Percentiles rank a stretch among this genome's conserved stretches.
These are phyloP conservation scores for Steinernema khuongi DNA, from an alignment of 1,140 invertebrate genomes.

Conservation along the genomic window DNA sequence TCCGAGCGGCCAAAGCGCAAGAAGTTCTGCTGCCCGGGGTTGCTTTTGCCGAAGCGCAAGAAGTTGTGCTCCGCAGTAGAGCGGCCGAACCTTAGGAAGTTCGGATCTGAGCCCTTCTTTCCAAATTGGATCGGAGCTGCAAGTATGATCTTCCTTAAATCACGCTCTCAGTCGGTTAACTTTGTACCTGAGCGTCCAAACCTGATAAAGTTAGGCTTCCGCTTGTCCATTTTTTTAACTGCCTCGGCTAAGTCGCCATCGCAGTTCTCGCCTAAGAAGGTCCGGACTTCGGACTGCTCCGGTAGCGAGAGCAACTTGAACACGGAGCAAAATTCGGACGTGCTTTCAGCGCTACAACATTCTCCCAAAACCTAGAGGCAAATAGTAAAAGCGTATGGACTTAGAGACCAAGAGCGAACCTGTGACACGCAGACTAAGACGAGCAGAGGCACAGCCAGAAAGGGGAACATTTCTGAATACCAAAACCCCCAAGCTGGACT, in stretches of 20 bases:
- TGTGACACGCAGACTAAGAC: conserved; percentile 2
- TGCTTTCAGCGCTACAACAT: conserved; percentile 36
- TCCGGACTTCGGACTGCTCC: conserved; percentile 45
- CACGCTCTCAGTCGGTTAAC: conserved; percentile 4
- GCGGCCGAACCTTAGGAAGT: conserved; percentile 46
- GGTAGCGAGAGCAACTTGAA: conserved; percentile 38
- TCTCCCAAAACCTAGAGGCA: conserved; percentile 34
- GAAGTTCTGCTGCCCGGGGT: conserved; percentile 41
- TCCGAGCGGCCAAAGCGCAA: conserved; percentile 38
- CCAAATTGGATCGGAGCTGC: conserved; percentile 11
- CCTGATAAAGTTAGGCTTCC: conserved; percentile 52
- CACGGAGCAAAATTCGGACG: conserved; percentile 42
- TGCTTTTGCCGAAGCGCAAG: conserved; percentile 42
- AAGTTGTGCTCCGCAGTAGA: conserved; percentile 31
- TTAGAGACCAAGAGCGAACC: background rate
- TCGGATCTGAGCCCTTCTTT: conserved; percentile 41
- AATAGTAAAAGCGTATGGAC: background rate
- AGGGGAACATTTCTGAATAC: conserved; percentile 13
- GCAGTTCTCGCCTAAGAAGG: conserved; percentile 40
- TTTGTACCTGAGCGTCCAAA: conserved; percentile 39
- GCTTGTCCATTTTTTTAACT: conserved; percentile 45
- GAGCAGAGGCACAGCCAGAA: conserved; percentile 1
- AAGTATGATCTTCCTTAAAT: conserved; percentile 17
- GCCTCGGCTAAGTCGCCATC: conserved; percentile 39
- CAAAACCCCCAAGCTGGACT: background rate